These are phyloP conservation scores for Steinernema feltiae DNA, from an alignment of 1,140 invertebrate species.

Conservation along the genomic window DNA sequence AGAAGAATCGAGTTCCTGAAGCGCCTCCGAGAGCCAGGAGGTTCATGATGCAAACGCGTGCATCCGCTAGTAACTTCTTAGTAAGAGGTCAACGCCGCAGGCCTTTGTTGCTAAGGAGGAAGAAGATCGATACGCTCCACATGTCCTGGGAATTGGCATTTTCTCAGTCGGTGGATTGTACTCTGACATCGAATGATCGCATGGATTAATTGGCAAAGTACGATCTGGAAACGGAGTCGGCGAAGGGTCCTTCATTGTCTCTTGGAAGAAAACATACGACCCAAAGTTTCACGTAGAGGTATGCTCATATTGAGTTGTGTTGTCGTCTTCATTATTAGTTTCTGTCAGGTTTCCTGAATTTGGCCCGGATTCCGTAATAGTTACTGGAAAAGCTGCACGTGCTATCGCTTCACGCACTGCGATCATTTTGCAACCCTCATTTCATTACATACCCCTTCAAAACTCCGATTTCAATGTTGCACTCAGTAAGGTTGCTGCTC, in stretches of 20 bases:
- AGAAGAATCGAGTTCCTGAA: constrained; percentile 55
- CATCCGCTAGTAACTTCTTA: constrained; percentile 42
- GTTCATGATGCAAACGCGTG: constrained; percentile 51
- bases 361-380: constrained; percentile 25
- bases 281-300: constrained; percentile 41
- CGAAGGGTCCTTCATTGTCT: constrained; percentile 37
- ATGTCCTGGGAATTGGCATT: constrained; percentile 42
- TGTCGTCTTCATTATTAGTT: neutral
- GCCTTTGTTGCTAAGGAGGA: constrained; percentile 35
- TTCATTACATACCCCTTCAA: constrained; percentile 38
- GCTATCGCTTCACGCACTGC: constrained; percentile 27
- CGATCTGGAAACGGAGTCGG: constrained; percentile 45
- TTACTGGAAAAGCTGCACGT: constrained; percentile 26
- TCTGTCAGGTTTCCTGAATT: constrained; percentile 32
- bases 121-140: constrained; percentile 39
- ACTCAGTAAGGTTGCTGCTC: constrained; percentile 30
- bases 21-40: constrained; percentile 47
- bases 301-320: neutral
- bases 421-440: constrained; percentile 43
- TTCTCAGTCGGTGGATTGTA: constrained; percentile 48
- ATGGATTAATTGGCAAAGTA: constrained; percentile 43
- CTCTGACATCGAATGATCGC: constrained; percentile 43
- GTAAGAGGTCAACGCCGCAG: constrained; percentile 42
- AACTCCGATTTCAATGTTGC: constrained; percentile 35
- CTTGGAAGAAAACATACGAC: constrained; percentile 40